Evolutionary conservation across 2,797 vertebrate genomes (phyloP).

Genomic region (Antennarius maculatus): DNA sequence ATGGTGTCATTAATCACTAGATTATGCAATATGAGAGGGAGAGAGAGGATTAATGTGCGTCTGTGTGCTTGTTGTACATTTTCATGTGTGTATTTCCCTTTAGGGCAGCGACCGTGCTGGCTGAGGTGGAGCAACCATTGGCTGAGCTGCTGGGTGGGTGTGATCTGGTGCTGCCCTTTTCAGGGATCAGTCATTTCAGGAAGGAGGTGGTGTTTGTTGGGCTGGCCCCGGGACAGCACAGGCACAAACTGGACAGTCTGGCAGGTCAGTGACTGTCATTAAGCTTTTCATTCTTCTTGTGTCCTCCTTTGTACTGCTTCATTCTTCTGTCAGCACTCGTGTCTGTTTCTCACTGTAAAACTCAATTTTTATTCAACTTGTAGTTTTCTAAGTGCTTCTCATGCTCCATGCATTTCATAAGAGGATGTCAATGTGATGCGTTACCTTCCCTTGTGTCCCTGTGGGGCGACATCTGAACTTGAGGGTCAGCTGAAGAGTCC

Average conservation of each 20-base stretch:
- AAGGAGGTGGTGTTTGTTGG: conserved; percentile 93
- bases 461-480: conserved; percentile 12
- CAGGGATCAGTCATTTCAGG: conserved; percentile 88
- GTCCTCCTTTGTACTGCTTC: background rate
- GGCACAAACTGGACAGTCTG: conserved; percentile 81
- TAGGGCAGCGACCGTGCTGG: conserved; percentile 86
- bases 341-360: background rate
- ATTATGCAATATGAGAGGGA: conserved; percentile 66
- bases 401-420: conserved; percentile 6
- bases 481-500: conserved; percentile 20
- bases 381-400: background rate
- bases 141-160: conserved; percentile 85
- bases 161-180: conserved; percentile 87
- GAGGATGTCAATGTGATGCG: conserved; percentile 17
- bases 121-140: conserved; percentile 82
- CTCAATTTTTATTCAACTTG: background rate
- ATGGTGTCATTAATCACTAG: conserved; percentile 60
- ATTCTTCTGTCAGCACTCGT: background rate
- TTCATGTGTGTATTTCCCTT: conserved; percentile 38
- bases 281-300: background rate
- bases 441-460: conserved; percentile 4
- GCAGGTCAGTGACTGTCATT: conserved; percentile 83
- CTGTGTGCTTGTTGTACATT: conserved; percentile 20
- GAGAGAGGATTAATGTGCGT: conserved; percentile 56
- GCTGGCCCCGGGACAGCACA: conserved; percentile 83